phyloP scores from a whole-genome alignment of 2,113 vertebrate species.

The Anoplopoma fimbria region DNA sequence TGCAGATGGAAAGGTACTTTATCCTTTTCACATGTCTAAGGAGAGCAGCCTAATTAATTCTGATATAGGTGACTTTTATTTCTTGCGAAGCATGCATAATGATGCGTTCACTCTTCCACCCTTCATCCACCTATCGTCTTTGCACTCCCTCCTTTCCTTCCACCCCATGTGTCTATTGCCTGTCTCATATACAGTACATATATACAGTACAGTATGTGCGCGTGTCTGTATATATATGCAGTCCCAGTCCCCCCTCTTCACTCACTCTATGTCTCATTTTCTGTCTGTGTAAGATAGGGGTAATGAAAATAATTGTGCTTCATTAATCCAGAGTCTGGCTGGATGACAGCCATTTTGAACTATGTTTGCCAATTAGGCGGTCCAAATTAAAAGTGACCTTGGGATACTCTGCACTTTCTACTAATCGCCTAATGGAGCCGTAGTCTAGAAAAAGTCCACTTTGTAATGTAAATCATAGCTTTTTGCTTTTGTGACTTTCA shows the following conservation, averaged over 20 bases:
- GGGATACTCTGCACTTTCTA: constrained; percentile 91
- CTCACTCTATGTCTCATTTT: constrained; percentile 83
- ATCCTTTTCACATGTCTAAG: constrained; percentile 77
- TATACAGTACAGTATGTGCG: constrained; percentile 4
- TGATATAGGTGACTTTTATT: constrained; percentile 85
- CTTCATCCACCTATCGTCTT: constrained; percentile 58
- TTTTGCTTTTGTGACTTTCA: constrained; percentile 70
- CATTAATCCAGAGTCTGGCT: constrained; percentile 96
- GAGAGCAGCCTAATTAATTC: constrained; percentile 82
- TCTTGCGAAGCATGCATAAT: constrained; percentile 83
- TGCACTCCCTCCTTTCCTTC: constrained; percentile 51
- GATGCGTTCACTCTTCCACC: constrained; percentile 70
- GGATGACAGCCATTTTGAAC: constrained; percentile 98
- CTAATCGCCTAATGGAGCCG: constrained; percentile 92
- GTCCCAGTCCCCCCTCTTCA: constrained; percentile 53
- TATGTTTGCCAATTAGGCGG: constrained; percentile 98
- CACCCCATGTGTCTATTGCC: constrained; percentile 71
- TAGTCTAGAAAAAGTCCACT: constrained; percentile 89
- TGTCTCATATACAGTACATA: constrained; percentile 16
- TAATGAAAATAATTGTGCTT: constrained; percentile 99
- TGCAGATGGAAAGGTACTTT: constrained; percentile 79
- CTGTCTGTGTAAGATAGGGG: constrained; percentile 91
- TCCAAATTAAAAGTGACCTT: constrained; percentile 99
- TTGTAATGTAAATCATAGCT: constrained; percentile 88
- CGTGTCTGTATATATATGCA: constrained; percentile 17